Conservation (phyloP, 2,797 vertebrate genomes). For the Mastacembelus armatus region DNA sequence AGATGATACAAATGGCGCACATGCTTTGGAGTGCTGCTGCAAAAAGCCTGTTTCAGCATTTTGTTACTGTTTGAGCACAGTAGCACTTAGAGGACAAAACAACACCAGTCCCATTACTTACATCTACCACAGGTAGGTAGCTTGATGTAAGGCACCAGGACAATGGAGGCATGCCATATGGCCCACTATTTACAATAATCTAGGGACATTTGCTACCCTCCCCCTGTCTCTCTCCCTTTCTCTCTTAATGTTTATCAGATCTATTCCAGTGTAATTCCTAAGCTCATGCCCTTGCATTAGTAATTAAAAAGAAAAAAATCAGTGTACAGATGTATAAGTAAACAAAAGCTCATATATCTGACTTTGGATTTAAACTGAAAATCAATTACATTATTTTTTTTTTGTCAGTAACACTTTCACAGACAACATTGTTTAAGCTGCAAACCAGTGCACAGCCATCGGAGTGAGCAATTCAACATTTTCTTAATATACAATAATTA, state of each 20-base stretch:
- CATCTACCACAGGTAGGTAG: slow-evolving; percentile 78
- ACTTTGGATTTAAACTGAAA: slow-evolving; percentile 83
- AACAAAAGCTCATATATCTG: slow-evolving; percentile 77
- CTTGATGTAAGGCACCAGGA: slow-evolving; percentile 74
- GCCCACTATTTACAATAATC: slow-evolving; percentile 85
- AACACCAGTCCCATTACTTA: slow-evolving; percentile 73
- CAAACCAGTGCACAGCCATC: slow-evolving; percentile 59
- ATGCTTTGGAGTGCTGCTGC: slow-evolving; percentile 67
- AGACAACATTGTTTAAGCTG: slow-evolving; percentile 73
- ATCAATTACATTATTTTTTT: slow-evolving; percentile 83
- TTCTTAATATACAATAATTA: slow-evolving; percentile 80
- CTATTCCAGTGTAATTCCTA: slow-evolving; percentile 84
- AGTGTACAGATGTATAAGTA: slow-evolving; percentile 84
- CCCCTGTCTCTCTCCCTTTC: slow-evolving; percentile 65
- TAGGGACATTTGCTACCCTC: slow-evolving; percentile 75
- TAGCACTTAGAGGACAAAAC: slow-evolving; percentile 84
- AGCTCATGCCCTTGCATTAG: slow-evolving; percentile 85
- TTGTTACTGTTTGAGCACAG: slow-evolving; percentile 65
- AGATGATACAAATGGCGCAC: slow-evolving; percentile 82
- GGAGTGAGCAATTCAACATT: slow-evolving; percentile 56
- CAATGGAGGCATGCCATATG: slow-evolving; percentile 83
- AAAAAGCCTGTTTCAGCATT: slow-evolving; percentile 82
- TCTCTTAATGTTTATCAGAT: slow-evolving; percentile 82
- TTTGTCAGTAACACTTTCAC: slow-evolving; percentile 76
- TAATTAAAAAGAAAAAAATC: slow-evolving; percentile 86